Evolutionary conservation across 1,140 invertebrate genomes (phyloP).

Genomic region (Drosophila guanche): DNA sequence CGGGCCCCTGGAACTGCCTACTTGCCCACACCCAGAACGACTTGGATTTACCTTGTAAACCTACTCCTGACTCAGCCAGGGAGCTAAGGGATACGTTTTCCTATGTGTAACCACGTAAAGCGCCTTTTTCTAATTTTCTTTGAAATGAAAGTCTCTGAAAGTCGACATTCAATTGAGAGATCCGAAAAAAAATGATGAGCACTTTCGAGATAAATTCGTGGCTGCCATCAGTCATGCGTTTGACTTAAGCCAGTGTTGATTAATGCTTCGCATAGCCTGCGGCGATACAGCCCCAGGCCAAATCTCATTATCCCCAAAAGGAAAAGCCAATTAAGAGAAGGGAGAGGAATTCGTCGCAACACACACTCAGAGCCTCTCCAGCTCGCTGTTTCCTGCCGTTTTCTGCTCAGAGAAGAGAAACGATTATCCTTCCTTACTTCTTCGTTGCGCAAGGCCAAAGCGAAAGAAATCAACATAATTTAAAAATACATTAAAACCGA

Average conservation of each 20-base stretch:
- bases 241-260: conserved; percentile 13
- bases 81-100: too few species aligned
- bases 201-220: background rate
- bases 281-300: conserved; percentile 7
- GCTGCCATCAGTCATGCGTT: background rate
- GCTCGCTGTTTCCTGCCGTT: background rate
- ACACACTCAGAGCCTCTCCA: background rate
- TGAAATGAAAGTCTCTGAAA: too few species aligned
- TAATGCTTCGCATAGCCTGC: conserved; percentile 1
- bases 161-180: too few species aligned
- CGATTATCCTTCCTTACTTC: conserved; percentile 22
- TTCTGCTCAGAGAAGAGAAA: background rate
- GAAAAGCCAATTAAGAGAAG: conserved; percentile 14
- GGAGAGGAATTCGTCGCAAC: conserved; percentile 11
- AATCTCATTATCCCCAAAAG: conserved; percentile 15
- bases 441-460: conserved; percentile 8
- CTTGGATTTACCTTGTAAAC: too few species aligned
- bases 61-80: too few species aligned
- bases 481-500: conserved; percentile 75
- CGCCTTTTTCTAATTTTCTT: too few species aligned
- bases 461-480: conserved; percentile 72
- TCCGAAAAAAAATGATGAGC: too few species aligned
- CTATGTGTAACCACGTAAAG: too few species aligned
- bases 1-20: too few species aligned
- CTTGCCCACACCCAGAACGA: too few species aligned